Percentiles rank a stretch among this genome's conserved stretches.
Evolutionary conservation across 2,113 vertebrate genomes (phyloP).

Genomic region (Aramus guarauna): DNA sequence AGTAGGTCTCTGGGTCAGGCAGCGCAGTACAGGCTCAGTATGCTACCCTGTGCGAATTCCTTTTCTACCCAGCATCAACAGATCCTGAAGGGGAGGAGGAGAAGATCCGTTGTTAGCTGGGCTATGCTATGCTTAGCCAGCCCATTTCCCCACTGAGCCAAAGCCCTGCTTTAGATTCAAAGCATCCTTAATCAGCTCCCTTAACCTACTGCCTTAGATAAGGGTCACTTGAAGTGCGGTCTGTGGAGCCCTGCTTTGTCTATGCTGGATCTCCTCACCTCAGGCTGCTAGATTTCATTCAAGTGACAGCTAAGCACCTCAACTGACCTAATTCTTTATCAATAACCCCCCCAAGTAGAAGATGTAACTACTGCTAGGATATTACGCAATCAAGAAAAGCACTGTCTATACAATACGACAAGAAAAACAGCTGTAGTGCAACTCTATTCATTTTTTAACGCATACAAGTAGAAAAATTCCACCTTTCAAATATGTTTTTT

Average conservation of each 20-base stretch:
- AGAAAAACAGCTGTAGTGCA: neutral
- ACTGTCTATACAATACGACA: accelerated
- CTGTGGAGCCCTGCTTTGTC: neutral
- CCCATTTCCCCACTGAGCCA: neutral
- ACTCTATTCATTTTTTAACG: neutral
- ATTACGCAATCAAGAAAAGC: neutral
- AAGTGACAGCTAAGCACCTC: neutral
- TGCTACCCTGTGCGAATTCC: neutral
- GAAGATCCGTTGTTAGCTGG: neutral
- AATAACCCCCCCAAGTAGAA: neutral
- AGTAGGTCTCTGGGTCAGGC: neutral
- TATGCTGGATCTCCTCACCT: neutral
- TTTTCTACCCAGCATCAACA: neutral
- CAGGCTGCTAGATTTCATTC: neutral
- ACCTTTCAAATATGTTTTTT: neutral
- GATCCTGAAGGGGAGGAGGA: neutral
- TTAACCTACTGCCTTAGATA: neutral
- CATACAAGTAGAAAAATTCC: neutral
- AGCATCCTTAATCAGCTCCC: neutral
- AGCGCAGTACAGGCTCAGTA: neutral
- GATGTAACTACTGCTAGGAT: neutral
- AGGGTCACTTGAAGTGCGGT: neutral
- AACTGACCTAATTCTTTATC: neutral
- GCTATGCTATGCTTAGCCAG: neutral
- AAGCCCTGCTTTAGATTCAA: neutral